Conservation (phyloP, 2,888 invertebrate species). For the Lasioglossum vierecki region DNA sequence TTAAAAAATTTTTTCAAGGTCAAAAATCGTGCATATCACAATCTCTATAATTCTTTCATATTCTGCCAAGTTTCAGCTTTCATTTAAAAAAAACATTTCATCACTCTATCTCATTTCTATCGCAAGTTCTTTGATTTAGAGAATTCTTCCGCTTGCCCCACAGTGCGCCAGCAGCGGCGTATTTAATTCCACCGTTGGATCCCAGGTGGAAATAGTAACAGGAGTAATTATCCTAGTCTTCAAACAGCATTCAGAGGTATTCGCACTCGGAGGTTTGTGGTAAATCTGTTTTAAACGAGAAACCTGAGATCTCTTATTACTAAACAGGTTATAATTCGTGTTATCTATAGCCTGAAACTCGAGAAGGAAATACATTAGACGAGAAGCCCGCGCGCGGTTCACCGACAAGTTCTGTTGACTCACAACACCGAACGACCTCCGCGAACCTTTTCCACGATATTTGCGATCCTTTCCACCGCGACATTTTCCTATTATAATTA, state of each 20-base stretch:
- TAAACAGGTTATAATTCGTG: background rate
- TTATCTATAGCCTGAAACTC: background rate
- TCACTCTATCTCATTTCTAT: no score
- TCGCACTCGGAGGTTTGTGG: background rate
- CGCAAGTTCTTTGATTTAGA: no score
- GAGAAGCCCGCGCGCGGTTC: background rate
- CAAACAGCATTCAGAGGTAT: background rate
- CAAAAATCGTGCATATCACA: no score
- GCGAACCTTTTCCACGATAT: background rate
- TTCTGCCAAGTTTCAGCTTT: no score
- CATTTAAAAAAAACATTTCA: no score
- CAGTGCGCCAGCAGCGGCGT: no score
- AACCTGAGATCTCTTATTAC: background rate
- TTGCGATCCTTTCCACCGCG: background rate
- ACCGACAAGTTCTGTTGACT: background rate
- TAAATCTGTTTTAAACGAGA: slow-evolving; percentile 5
- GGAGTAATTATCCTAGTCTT: background rate
- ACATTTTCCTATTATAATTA: background rate
- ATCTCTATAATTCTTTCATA: no score
- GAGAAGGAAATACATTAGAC: background rate
- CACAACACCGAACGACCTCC: background rate
- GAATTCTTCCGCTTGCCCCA: no score
- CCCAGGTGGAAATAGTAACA: background rate
- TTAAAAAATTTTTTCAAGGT: no score
- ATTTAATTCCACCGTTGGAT: background rate